phyloP scores from a whole-genome alignment of 2,797 vertebrate species.

The Coracias cyanogaster region DNA sequence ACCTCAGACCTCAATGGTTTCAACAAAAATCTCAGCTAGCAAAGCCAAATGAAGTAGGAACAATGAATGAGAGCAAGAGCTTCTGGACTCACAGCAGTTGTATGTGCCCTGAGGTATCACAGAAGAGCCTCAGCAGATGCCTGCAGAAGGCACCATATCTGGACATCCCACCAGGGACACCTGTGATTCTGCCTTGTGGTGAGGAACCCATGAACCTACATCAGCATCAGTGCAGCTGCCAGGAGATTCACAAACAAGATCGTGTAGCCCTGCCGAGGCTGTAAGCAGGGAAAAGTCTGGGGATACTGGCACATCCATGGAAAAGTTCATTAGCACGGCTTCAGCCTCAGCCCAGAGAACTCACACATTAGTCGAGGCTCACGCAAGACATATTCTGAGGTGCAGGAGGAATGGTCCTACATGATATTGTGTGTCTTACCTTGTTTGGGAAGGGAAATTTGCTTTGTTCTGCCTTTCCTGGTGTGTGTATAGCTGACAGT shows the following conservation, averaged over 20 bases:
- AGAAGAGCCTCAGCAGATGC: background rate
- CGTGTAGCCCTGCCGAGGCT: background rate
- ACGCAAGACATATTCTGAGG: background rate
- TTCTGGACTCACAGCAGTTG: background rate
- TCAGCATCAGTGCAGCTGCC: background rate
- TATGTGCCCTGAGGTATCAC: background rate
- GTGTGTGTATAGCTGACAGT: conserved; percentile 86
- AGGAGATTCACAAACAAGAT: background rate
- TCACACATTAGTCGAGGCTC: background rate
- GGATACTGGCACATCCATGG: background rate
- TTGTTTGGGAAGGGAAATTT: conserved; percentile 89
- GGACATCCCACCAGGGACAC: background rate
- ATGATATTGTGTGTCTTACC: conserved; percentile 73
- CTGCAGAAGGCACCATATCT: background rate
- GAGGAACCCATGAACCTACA: background rate
- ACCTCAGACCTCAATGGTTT: background rate
- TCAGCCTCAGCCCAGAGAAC: background rate
- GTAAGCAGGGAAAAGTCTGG: background rate
- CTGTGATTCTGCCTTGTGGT: background rate
- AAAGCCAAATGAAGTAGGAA: background rate
- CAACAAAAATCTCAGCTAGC: background rate
- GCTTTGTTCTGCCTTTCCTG: conserved; percentile 86
- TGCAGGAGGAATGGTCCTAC: background rate
- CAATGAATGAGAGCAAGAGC: background rate
- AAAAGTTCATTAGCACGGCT: background rate